phyloP scores from a whole-genome alignment of 2,797 vertebrate genomes.

The Mus minutoides region DNA sequence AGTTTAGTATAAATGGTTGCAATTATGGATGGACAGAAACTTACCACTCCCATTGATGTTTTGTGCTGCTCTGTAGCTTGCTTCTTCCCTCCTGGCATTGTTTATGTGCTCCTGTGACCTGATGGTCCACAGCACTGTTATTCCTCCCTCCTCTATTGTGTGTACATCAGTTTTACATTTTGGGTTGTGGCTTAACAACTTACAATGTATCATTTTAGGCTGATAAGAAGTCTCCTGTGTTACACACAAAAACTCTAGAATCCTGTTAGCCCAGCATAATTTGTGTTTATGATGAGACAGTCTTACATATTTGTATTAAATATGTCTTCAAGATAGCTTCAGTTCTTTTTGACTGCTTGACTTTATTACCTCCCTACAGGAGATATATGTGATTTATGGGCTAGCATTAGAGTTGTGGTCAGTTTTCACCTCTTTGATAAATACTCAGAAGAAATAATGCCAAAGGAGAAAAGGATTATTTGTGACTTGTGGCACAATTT shows the following conservation, averaged over 20 bases:
- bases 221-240: not conserved
- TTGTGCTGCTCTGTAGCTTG: not conserved
- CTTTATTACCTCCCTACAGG: not conserved
- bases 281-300: not conserved
- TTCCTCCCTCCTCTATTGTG: not conserved
- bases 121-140: not conserved
- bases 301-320: not conserved
- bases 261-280: not conserved
- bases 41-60: too few species aligned
- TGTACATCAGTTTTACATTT: not conserved
- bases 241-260: not conserved
- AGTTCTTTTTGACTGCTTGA: not conserved
- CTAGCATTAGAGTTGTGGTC: not conserved
- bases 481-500: not conserved
- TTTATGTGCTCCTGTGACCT: not conserved
- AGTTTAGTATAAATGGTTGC: too few species aligned
- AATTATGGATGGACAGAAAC: not conserved
- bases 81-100: not conserved
- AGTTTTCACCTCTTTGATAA: not conserved
- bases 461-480: not conserved
- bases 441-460: not conserved
- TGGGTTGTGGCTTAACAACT: not conserved
- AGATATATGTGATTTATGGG: not conserved
- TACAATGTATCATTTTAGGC: not conserved
- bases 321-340: not conserved